Evolutionary conservation across 2,888 invertebrate genomes (phyloP).

Genomic region (Theristus sp.): DNA sequence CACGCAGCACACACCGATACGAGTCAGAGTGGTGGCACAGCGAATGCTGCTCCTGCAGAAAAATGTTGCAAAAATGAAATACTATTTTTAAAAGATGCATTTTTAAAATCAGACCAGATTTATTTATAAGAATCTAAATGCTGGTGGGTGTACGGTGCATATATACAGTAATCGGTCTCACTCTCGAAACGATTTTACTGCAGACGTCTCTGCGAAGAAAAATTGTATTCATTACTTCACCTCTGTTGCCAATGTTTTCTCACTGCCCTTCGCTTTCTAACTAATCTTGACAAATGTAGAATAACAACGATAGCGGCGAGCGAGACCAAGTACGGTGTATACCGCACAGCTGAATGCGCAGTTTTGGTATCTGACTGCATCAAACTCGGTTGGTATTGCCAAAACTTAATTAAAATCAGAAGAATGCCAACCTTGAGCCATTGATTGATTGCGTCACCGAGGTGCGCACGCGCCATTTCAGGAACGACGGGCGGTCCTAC

Average conservation of each 20-base stretch:
- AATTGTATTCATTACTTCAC: not conserved
- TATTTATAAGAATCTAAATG: too few species aligned
- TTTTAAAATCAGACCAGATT: too few species aligned
- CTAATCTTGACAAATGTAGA: too few species aligned
- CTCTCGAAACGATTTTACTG: not conserved
- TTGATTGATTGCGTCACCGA: not conserved
- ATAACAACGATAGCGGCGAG: too few species aligned
- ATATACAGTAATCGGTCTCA: not conserved
- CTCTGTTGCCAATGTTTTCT: too few species aligned
- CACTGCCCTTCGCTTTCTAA: too few species aligned
- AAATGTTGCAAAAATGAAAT: too few species aligned
- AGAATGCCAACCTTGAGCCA: not conserved
- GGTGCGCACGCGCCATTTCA: not conserved
- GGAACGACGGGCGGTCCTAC: not conserved
- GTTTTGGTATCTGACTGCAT: too few species aligned
- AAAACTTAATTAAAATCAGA: not conserved
- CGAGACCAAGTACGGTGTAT: too few species aligned
- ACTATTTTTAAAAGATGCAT: too few species aligned
- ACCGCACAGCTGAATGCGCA: too few species aligned
- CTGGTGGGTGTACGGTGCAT: too few species aligned
- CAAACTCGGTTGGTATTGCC: not conserved
- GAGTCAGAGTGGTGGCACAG: slow-evolving; percentile 10
- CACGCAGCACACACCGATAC: slow-evolving; percentile 27
- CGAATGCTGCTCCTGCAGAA: not conserved
- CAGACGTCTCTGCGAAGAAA: not conserved